Percentiles rank a stretch among this genome's conserved stretches.
Evolutionary conservation across 2,113 vertebrate species (phyloP).

Genomic region (Tyto alba): DNA sequence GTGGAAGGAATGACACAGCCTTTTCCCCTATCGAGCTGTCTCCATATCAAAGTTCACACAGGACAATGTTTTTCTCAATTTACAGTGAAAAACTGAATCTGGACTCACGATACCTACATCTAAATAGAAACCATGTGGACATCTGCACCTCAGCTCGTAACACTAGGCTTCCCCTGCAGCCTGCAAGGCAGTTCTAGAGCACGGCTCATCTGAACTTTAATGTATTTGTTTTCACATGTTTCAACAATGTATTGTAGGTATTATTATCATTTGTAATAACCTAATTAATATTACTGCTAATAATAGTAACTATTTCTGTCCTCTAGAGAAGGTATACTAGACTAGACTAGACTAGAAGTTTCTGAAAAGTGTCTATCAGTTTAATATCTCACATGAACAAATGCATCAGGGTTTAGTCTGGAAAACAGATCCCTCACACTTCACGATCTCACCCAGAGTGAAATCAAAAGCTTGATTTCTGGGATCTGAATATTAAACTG

Average conservation of each 20-base stretch:
- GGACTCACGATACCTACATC: background rate
- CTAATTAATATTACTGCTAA: background rate
- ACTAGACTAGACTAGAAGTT: background rate
- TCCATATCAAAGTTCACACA: background rate
- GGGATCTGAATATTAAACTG: background rate
- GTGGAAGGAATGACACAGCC: background rate
- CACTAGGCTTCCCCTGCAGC: background rate
- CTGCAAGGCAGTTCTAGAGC: background rate
- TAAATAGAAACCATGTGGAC: background rate
- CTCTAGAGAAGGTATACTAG: background rate
- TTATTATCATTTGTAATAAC: background rate
- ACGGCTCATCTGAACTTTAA: background rate
- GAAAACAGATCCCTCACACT: background rate
- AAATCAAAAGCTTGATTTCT: background rate
- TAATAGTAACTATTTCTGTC: background rate
- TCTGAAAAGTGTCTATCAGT: background rate
- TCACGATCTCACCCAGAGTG: background rate
- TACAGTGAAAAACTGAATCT: background rate
- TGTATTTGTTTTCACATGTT: background rate
- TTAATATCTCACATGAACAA: background rate
- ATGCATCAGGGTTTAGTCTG: background rate
- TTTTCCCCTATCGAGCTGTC: background rate
- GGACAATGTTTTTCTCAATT: background rate
- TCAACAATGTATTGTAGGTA: background rate
- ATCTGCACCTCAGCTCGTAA: background rate